Percentiles rank a stretch among this genome's conserved stretches.
phyloP scores from a whole-genome alignment of 2,797 vertebrate species.

The Falco cherrug region DNA sequence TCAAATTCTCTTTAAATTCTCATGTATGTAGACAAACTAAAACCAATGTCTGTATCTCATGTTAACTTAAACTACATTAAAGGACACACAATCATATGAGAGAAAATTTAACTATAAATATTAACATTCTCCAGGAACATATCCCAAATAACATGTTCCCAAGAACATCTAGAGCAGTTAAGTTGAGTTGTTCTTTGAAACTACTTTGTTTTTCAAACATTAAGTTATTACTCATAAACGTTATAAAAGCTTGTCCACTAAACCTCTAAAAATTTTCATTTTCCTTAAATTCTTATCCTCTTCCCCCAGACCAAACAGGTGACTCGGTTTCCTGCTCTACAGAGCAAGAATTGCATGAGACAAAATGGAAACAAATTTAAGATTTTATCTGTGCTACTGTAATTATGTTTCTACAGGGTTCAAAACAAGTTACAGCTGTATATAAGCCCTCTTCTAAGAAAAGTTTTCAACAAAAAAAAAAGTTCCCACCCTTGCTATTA shows the following conservation, averaged over 20 bases:
- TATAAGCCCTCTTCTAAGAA: conserved; percentile 2
- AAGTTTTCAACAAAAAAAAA: not conserved
- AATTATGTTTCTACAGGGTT: conserved; percentile 7
- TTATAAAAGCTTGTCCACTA: not conserved
- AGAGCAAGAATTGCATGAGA: not conserved
- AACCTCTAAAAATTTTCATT: not conserved
- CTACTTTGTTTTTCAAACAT: not conserved
- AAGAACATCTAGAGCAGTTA: not conserved
- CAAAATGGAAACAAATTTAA: conserved; percentile 25
- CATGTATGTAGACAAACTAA: not conserved
- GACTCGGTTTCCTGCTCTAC: not conserved
- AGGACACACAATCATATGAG: not conserved
- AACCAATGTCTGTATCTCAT: not conserved
- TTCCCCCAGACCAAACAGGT: not conserved
- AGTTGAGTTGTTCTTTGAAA: not conserved
- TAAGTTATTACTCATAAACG: not conserved
- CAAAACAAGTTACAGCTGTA: conserved; percentile 46
- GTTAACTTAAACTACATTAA: not conserved
- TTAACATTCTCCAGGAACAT: not conserved
- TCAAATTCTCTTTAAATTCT: not conserved
- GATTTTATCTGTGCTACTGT: conserved; percentile 29
- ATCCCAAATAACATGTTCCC: not conserved
- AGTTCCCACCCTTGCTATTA: not conserved
- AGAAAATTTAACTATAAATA: not conserved
- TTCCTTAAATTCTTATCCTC: not conserved